Evolutionary conservation across 2,888 invertebrate genomes (phyloP).

Genomic region (Andrena dorsata): DNA sequence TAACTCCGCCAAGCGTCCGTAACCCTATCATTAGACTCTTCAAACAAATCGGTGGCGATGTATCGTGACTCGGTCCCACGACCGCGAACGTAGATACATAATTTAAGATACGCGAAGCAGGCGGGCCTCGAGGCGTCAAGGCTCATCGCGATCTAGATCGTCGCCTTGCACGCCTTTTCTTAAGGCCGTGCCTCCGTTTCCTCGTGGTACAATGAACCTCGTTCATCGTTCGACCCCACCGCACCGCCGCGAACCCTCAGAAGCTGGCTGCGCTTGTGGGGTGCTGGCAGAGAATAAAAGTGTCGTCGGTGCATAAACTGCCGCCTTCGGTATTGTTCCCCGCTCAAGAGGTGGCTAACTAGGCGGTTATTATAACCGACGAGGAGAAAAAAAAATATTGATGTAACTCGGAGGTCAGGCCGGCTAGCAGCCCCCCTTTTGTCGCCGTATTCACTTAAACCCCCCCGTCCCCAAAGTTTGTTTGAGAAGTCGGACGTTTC

Average conservation of each 20-base stretch:
- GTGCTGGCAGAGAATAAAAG: conserved; percentile 53
- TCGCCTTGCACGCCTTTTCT: conserved; percentile 26
- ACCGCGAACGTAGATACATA: conserved; percentile 15
- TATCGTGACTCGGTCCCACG: conserved; percentile 17
- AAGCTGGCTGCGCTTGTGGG: conserved; percentile 17
- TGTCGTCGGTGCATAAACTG: conserved; percentile 56
- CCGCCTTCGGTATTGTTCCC: conserved; percentile 56
- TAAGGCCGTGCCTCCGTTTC: conserved; percentile 44
- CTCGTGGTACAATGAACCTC: conserved; percentile 60
- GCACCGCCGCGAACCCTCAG: conserved; percentile 36
- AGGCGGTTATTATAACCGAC: conserved; percentile 63
- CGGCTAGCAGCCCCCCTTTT: conserved; percentile 15
- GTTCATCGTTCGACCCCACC: conserved; percentile 55
- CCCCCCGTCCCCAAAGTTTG: conserved; percentile 26
- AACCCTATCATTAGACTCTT: neutral
- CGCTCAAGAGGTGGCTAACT: conserved; percentile 45
- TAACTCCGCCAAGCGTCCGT: neutral
- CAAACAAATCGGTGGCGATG: conserved; percentile 7
- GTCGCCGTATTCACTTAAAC: conserved; percentile 35
- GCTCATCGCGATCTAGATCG: conserved; percentile 33
- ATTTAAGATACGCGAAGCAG: conserved; percentile 21
- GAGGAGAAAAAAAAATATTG: conserved; percentile 64
- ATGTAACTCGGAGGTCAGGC: conserved; percentile 46
- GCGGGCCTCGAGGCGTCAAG: conserved; percentile 20
- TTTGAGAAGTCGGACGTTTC: conserved; percentile 21